phyloP scores from a whole-genome alignment of 2,888 invertebrate species.

The Diarsia mendica region DNA sequence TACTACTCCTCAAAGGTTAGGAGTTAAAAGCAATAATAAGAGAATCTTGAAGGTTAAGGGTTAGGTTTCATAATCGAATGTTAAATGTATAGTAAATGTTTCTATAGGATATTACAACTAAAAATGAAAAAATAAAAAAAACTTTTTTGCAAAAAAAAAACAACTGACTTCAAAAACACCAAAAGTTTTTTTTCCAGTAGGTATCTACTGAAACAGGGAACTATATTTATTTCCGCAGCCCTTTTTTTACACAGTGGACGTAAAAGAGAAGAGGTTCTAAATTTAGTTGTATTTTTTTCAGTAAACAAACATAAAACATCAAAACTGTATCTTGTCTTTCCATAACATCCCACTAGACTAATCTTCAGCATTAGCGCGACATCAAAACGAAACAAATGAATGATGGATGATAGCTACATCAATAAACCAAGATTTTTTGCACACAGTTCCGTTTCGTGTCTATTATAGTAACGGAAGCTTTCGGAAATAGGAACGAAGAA shows the following conservation, averaged over 20 bases:
- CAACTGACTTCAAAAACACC: no score
- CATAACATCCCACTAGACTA: conserved; percentile 1
- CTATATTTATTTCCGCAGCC: neutral
- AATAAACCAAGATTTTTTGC: conserved; percentile 16
- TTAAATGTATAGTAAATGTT: no score
- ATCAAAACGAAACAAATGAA: neutral
- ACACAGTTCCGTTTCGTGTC: conserved; percentile 31
- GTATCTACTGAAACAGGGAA: neutral
- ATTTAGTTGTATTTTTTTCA: neutral
- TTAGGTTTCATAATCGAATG: no score
- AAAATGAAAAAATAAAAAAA: no score
- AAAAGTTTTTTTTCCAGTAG: no score
- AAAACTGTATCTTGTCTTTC: neutral
- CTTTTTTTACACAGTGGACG: neutral
- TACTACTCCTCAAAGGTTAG: no score
- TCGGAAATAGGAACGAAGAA: conserved; percentile 46
- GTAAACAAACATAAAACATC: conserved; percentile 6
- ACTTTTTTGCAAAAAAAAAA: no score
- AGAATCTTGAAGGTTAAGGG: no score
- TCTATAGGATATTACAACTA: no score
- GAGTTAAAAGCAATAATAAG: no score
- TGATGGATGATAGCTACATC: neutral
- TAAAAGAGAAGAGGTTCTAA: no score
- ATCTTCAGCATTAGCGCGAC: neutral
- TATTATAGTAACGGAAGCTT: conserved; percentile 54